phyloP scores from a whole-genome alignment of 2,888 invertebrate species.

The Mechanitis messenoides region DNA sequence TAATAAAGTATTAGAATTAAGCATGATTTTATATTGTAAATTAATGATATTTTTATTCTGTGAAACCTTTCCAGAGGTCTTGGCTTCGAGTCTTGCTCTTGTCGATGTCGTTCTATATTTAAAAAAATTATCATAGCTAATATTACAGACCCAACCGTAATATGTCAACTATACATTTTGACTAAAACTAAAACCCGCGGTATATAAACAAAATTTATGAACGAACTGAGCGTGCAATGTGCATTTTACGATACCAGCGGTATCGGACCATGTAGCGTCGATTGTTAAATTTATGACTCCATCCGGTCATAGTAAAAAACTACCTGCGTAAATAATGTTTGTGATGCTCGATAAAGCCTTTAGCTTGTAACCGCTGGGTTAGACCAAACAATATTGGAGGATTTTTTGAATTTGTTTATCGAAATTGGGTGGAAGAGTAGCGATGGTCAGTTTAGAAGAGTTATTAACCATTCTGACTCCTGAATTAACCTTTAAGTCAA shows the following conservation, averaged over 20 bases:
- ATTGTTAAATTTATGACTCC: conserved; percentile 34
- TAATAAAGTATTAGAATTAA: neutral
- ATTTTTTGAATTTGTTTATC: neutral
- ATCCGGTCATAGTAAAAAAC: conserved; percentile 29
- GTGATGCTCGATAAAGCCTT: conserved; percentile 19
- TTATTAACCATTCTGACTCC: too few relatives aligned
- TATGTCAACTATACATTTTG: conserved; percentile 1
- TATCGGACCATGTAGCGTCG: conserved; percentile 28
- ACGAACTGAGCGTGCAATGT: conserved; percentile 34
- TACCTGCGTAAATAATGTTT: conserved; percentile 24
- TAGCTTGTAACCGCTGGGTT: conserved; percentile 3
- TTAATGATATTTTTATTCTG: too few relatives aligned
- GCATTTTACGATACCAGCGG: conserved; percentile 36
- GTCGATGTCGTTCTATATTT: too few relatives aligned
- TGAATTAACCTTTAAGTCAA: too few relatives aligned
- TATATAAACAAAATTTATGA: conserved; percentile 30
- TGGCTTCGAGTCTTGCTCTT: too few relatives aligned
- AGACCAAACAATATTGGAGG: conserved; percentile 3
- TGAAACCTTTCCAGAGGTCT: too few relatives aligned
- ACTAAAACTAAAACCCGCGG: conserved; percentile 14
- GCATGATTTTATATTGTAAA: neutral
- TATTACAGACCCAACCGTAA: too few relatives aligned
- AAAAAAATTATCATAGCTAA: too few relatives aligned
- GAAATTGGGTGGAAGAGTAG: neutral
- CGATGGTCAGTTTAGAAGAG: too few relatives aligned